Conservation (phyloP, 2,888 invertebrate genomes). For the Mimumesa dahlbomi region DNA sequence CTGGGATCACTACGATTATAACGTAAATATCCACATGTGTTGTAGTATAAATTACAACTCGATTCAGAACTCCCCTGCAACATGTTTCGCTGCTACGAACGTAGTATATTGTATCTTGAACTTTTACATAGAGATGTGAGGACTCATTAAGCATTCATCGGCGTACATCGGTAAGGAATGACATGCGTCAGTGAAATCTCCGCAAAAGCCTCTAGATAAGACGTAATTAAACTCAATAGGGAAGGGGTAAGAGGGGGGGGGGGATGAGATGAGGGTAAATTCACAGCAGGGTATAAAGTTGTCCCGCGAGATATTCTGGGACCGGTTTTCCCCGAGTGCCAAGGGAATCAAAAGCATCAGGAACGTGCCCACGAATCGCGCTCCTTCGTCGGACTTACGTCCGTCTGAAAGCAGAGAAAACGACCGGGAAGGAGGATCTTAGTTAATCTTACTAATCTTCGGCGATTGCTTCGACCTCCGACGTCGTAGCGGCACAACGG, state of each 20-base stretch:
- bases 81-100: no score
- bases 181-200: constrained; percentile 24
- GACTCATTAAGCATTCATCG: constrained; percentile 12
- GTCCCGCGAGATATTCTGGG: constrained; percentile 45
- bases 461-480: constrained; percentile 54
- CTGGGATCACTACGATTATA: no score
- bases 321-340: constrained; percentile 19
- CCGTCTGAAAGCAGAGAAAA: constrained; percentile 31
- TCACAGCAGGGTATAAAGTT: constrained; percentile 51
- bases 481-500: constrained; percentile 26
- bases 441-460: constrained; percentile 72
- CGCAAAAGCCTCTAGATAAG: constrained; percentile 38
- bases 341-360: constrained; percentile 31
- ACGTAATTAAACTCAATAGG: constrained; percentile 61
- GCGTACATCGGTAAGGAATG: background rate
- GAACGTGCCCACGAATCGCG: constrained; percentile 37
- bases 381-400: constrained; percentile 47
- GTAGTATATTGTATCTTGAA: no score
- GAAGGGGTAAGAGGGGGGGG: constrained; percentile 4
- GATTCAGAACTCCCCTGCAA: no score
- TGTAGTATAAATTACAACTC: no score
- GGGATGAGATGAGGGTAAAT: constrained; percentile 6
- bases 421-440: constrained; percentile 57
- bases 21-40: no score
- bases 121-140: no score